phyloP scores from a whole-genome alignment of 2,797 vertebrate species.

The Falco naumanni region DNA sequence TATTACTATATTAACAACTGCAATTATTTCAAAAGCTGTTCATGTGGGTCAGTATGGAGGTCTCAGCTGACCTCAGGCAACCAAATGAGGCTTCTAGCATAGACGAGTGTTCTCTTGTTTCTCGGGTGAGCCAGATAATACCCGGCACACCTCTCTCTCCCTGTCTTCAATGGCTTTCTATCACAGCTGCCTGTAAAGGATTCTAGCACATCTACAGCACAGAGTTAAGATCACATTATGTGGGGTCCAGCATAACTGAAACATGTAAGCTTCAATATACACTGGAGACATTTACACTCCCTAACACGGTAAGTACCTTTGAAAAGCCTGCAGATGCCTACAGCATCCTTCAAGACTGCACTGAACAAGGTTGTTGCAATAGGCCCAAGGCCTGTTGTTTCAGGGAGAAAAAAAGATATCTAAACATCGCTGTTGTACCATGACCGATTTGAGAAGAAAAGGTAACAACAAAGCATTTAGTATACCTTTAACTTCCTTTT shows the following conservation, averaged over 20 bases:
- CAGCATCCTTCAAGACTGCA: not conserved
- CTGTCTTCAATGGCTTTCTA: not conserved
- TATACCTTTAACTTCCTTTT: not conserved
- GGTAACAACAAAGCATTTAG: not conserved
- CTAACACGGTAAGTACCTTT: rapidly evolving
- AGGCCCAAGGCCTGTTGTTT: not conserved
- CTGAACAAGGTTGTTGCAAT: not conserved
- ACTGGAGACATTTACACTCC: not conserved
- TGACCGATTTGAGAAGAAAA: not conserved
- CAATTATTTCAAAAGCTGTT: not conserved
- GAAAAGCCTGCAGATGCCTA: not conserved
- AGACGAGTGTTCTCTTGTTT: not conserved
- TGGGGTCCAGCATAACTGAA: not conserved
- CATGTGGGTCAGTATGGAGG: not conserved
- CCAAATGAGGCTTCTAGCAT: not conserved
- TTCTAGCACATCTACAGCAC: not conserved
- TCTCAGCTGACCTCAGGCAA: not conserved
- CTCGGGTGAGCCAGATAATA: not conserved
- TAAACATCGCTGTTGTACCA: not conserved
- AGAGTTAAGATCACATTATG: not conserved
- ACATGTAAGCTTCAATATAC: rapidly evolving
- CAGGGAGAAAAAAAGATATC: not conserved
- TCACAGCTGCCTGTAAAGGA: not conserved
- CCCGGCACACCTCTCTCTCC: not conserved
- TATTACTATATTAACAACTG: not conserved